These are phyloP conservation scores for Falco novaeseelandiae DNA, from an alignment of 2,797 vertebrate genomes.

Conservation along the genomic window DNA sequence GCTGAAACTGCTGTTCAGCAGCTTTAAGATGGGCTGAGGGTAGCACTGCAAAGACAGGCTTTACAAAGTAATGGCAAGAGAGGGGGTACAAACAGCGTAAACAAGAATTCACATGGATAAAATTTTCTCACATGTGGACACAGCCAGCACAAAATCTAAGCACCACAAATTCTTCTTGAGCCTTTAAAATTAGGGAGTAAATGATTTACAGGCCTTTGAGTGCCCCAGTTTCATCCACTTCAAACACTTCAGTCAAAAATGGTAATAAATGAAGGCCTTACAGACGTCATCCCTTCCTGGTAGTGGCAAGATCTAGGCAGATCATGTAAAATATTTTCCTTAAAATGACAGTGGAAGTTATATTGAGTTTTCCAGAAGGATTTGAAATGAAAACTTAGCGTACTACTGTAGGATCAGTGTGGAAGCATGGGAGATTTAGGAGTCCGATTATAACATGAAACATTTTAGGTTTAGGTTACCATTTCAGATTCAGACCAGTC, in stretches of 20 bases:
- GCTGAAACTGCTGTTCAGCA: not conserved
- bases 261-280: not conserved
- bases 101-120: not conserved
- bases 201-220: not conserved
- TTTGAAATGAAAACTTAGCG: slow-evolving; percentile 1
- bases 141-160: not conserved
- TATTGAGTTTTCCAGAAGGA: not conserved
- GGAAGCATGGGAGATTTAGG: not conserved
- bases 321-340: not conserved
- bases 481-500: not conserved
- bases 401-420: not conserved
- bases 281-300: not conserved
- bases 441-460: not conserved
- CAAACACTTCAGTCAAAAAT: not conserved
- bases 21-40: not conserved
- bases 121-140: not conserved
- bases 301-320: not conserved
- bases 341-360: not conserved
- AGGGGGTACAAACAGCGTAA: not conserved
- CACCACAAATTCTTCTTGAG: not conserved
- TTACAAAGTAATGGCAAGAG: not conserved
- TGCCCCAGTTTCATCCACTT: not conserved
- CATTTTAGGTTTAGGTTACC: not conserved
- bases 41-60: not conserved
- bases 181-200: not conserved